Base-by-base conservation (phyloP, 2,888 invertebrate genomes). In the Drosophila formosana region DNA sequence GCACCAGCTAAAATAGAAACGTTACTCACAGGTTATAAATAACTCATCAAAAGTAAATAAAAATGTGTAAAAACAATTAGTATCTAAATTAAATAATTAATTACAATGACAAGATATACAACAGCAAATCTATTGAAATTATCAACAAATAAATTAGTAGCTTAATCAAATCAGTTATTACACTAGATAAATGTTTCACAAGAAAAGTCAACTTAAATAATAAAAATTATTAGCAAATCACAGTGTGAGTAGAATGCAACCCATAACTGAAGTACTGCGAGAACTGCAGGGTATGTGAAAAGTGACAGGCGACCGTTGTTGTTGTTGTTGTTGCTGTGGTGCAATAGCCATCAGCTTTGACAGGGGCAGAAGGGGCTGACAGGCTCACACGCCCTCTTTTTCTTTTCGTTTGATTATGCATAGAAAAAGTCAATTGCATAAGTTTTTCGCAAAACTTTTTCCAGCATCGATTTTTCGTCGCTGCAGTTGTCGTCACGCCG, bases 381-480 rank as follows among this genome's bases (percentile, higher is more conserved):
- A 11, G n/a, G 39, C 65, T 69, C 51, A 62, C 69, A 76, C 79
- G 76, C 76, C 76, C 79, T 66, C 50, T 46, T 76, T 76, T 66
- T 62, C 74, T 78, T 11, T 37, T 66, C 65, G 55, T 57, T 62
- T 47, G 58, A 60, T 75, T 74, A 70, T 76, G 75, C 56, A 78
- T 46, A 55, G 62, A 7, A 62, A 51, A 58, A 52, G 56, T 25
- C 51, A 74, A 69, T 76, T 76, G 78, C 75, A 76, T 76, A 78
- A 76, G 65, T 74, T 51, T 66, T 37, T 56, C 47, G 63, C 67
- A 47, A 66, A 66, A 18, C 18, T 18, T 46, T 66, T 63, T 39
- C 26, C 37, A 49, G 47, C 75, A 75, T 75, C 62, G 80, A 80
- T 80, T 75, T 80, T 75, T 80, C 72, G 57, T 75, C 67, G 57